phyloP scores from a whole-genome alignment of 1,140 invertebrate species.

The Anastrepha obliqua region DNA sequence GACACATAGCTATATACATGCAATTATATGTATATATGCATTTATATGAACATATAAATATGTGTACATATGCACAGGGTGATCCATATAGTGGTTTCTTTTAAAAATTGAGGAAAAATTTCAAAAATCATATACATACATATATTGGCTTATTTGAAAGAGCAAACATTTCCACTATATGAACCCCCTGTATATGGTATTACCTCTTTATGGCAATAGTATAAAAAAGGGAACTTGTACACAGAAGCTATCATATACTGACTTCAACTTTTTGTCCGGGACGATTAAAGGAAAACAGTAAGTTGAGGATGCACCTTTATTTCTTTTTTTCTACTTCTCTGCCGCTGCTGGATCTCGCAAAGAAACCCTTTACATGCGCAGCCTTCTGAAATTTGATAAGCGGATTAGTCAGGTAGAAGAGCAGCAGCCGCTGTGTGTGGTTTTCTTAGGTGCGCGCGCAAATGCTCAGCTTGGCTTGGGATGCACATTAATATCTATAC shows the following conservation, averaged over 20 bases:
- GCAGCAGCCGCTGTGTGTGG: slow-evolving; percentile 19
- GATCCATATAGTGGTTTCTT: too few relatives aligned
- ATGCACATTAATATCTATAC: slow-evolving; percentile 17
- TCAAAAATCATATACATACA: neutral
- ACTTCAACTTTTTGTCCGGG: slow-evolving; percentile 6
- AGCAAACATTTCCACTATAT: too few relatives aligned
- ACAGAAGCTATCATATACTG: neutral
- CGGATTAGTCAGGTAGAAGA: slow-evolving; percentile 33
- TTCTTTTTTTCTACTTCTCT: neutral
- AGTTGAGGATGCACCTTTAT: neutral
- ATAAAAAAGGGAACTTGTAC: neutral
- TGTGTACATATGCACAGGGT: neutral
- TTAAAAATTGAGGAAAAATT: too few relatives aligned
- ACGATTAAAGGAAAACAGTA: neutral
- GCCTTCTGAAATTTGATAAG: slow-evolving; percentile 25
- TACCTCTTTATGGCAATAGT: too few relatives aligned
- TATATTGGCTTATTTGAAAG: neutral
- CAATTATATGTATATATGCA: neutral
- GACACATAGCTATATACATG: neutral
- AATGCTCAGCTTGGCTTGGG: neutral
- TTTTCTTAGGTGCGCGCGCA: slow-evolving; percentile 3
- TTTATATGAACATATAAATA: neutral
- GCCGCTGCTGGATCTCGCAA: neutral
- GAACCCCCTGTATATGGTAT: too few relatives aligned
- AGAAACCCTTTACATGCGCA: neutral